Base-by-base conservation (phyloP, 2,113 vertebrate genomes). In the Vicugna pacos region DNA sequence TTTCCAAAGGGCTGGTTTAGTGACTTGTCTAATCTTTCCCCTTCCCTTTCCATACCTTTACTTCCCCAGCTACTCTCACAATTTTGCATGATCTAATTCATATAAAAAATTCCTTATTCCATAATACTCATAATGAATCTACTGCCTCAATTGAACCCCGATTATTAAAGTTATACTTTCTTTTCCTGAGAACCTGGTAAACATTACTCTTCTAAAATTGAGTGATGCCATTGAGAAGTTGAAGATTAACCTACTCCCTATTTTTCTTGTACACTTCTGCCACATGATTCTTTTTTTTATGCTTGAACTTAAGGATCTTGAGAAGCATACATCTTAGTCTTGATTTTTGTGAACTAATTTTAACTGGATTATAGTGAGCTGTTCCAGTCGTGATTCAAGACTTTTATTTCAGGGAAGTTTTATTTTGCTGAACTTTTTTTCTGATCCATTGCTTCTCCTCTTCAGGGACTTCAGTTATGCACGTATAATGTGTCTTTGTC, bases 391-490 rank as follows among this genome's bases (percentile, higher is more conserved):
- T 93, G 26, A 89, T 73, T 88, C 75, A 81, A n/a, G 19, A 54
- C n/a, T 94, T 81, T 95, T 58, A 65, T 83, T 95, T 93, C 76
- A 60, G 54, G 50, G n/a, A 64, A 58, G 19, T 92, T 85, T 96
- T 89, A 65, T 82, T 94, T 95, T 89, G 35, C 52, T 87, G 72
- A 82, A 64, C 8, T 28, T 82, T 92, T 91, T 85, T 87, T 38
- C 17, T 46, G 65, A 76, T 67, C 60, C 42, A 72, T 89, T 80
- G 75, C 56, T 89, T 94, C 11, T 56, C 38, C 62, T 85, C 82
- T 93, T 91, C 79, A 88, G 60, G 56, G 30, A 79, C 26, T 38
- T 92, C 67, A 87, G 0, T 82, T 94, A 72, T 77, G 60, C 32
- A 32, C 80, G 70, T 94, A 5, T 95, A 86, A 87, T 46, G 26